phyloP scores from a whole-genome alignment of 2,797 vertebrate genomes.

The Thripadectes ignobilis region DNA sequence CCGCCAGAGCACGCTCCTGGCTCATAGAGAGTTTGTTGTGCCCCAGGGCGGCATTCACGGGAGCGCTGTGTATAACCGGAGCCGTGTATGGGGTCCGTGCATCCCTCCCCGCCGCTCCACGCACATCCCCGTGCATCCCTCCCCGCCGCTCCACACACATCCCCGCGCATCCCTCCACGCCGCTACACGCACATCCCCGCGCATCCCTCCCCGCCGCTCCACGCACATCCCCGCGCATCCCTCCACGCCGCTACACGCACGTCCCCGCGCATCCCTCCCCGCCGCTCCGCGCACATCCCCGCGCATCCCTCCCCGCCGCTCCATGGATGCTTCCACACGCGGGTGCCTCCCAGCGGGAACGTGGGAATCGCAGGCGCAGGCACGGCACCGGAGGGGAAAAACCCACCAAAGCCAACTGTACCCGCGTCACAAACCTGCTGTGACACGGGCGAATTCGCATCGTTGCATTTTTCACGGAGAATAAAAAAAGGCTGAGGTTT shows the following conservation, averaged over 20 bases:
- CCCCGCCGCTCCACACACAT: no score
- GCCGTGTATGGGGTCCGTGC: fast-evolving
- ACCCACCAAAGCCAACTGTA: fast-evolving
- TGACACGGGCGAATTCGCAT: fast-evolving
- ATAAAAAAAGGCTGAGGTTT: neutral
- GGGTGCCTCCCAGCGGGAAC: neutral
- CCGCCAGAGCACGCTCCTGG: neutral
- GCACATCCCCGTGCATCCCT: no score
- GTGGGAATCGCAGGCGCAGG: neutral
- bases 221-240: no score
- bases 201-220: no score
- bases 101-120: neutral
- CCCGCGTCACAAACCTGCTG: fast-evolving
- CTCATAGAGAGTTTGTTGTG: neutral
- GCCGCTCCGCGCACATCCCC: neutral
- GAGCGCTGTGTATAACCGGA: fast-evolving
- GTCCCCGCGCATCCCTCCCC: neutral
- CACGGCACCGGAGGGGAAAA: fast-evolving
- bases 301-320: neutral
- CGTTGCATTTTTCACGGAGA: neutral
- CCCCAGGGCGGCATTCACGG: neutral
- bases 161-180: no score
- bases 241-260: neutral
- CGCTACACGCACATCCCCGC: no score
- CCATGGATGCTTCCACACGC: fast-evolving